These are phyloP conservation scores for Dione juno DNA, from an alignment of 2,888 invertebrate species.

Conservation along the genomic window DNA sequence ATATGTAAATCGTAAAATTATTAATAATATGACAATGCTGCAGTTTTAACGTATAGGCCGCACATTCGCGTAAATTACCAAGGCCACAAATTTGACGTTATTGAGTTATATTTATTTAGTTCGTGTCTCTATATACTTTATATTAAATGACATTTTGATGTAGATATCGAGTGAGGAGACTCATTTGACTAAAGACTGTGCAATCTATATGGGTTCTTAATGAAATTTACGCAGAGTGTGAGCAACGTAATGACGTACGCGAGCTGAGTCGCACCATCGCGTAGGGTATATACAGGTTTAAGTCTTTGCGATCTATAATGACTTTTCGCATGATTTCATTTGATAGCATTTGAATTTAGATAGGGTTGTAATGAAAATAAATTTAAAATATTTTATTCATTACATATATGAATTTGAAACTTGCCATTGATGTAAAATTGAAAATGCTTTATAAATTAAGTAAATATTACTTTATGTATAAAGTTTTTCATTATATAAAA, in stretches of 20 bases:
- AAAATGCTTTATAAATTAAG: neutral
- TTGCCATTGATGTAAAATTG: too few species aligned
- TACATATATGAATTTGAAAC: neutral
- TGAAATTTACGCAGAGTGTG: slow-evolving; percentile 35
- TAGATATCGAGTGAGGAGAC: slow-evolving; percentile 19
- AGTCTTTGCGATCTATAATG: slow-evolving; percentile 75
- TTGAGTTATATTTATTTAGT: neutral
- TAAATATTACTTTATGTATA: neutral
- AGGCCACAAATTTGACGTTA: neutral
- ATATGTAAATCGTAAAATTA: too few species aligned
- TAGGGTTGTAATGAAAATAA: slow-evolving; percentile 54
- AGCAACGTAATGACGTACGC: slow-evolving; percentile 41
- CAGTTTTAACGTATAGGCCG: neutral
- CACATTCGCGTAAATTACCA: neutral
- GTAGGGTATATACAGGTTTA: slow-evolving; percentile 63
- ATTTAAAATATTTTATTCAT: neutral
- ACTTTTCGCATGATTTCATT: slow-evolving; percentile 75
- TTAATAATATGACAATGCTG: neutral
- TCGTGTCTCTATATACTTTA: slow-evolving; percentile 1
- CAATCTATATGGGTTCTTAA: slow-evolving; percentile 33
- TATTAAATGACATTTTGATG: slow-evolving; percentile 11
- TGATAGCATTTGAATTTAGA: slow-evolving; percentile 63
- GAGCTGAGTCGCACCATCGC: slow-evolving; percentile 39
- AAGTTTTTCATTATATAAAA: too few species aligned
- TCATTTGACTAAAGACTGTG: slow-evolving; percentile 14